These are phyloP conservation scores for Beris morrisii DNA, from an alignment of 2,888 invertebrate genomes.

Conservation along the genomic window DNA sequence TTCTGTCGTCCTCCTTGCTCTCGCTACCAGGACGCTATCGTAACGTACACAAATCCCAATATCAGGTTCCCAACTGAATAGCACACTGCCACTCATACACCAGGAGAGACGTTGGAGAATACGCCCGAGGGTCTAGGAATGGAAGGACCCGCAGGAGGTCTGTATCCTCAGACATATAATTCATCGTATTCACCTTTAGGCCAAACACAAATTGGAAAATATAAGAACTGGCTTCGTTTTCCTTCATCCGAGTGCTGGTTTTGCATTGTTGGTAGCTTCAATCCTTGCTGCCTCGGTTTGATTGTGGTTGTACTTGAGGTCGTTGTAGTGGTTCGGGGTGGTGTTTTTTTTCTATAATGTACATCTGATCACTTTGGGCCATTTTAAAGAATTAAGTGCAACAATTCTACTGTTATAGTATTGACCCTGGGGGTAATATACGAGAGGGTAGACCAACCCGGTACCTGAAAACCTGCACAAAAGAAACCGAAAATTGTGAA, in stretches of 20 bases:
- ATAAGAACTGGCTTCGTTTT: conserved; percentile 45
- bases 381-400: conserved; percentile 35
- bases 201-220: conserved; percentile 45
- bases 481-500: conserved; percentile 21
- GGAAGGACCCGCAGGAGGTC: conserved; percentile 32
- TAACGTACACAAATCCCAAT: background rate
- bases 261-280: conserved; percentile 30
- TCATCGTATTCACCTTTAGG: conserved; percentile 43
- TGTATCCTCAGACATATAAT: conserved; percentile 44
- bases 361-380: conserved; percentile 19
- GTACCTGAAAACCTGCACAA: conserved; percentile 7
- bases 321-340: background rate
- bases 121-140: conserved; percentile 23
- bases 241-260: conserved; percentile 30
- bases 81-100: too few relatives aligned
- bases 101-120: too few relatives aligned
- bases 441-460: background rate
- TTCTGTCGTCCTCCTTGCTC: conserved; percentile 14
- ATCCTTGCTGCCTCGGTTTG: conserved; percentile 6
- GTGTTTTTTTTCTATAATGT: background rate
- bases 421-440: conserved; percentile 19
- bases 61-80: background rate
- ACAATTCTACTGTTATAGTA: conserved; percentile 32
- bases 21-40: background rate
- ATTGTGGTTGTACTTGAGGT: background rate